phyloP scores from a whole-genome alignment of 2,797 vertebrate species.

The Typhlichthys subterraneus region DNA sequence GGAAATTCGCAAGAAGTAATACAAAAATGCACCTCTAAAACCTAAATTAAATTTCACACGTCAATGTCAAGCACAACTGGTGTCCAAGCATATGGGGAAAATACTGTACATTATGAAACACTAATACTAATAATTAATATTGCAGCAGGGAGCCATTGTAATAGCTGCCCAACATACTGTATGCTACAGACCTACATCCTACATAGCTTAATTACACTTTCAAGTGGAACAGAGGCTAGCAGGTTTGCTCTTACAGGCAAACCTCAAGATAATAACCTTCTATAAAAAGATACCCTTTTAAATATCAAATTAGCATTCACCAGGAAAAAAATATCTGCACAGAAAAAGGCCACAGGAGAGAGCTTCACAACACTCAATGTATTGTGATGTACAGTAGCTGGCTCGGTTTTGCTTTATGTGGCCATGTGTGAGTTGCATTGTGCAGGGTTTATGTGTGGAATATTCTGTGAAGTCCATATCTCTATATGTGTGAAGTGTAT shows the following conservation, averaged over 20 bases:
- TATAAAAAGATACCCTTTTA: constrained; percentile 65
- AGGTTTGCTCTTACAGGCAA: constrained; percentile 51
- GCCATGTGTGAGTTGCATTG: constrained; percentile 6
- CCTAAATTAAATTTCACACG: constrained; percentile 1
- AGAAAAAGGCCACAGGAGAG: constrained; percentile 20
- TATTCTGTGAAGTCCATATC: constrained; percentile 22
- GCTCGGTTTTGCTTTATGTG: constrained; percentile 22
- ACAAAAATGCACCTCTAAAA: not conserved
- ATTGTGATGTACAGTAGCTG: constrained; percentile 12
- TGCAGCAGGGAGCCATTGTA: not conserved
- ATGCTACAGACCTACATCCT: constrained; percentile 42
- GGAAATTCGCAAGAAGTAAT: not conserved
- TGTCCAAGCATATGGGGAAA: not conserved
- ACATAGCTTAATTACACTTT: constrained; percentile 62
- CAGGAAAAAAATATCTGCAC: constrained; percentile 23
- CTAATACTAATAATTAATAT: no score
- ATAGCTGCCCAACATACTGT: constrained; percentile 13
- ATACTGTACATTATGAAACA: no score
- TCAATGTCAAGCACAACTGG: constrained; percentile 13
- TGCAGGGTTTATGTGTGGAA: not conserved
- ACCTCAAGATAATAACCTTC: constrained; percentile 59
- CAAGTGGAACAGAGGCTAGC: constrained; percentile 50
- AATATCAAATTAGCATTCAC: constrained; percentile 65
- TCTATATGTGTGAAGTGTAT: constrained; percentile 16
- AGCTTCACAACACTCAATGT: constrained; percentile 23